Conservation (phyloP, 1,140 invertebrate species). For the Drosophila melanica region DNA sequence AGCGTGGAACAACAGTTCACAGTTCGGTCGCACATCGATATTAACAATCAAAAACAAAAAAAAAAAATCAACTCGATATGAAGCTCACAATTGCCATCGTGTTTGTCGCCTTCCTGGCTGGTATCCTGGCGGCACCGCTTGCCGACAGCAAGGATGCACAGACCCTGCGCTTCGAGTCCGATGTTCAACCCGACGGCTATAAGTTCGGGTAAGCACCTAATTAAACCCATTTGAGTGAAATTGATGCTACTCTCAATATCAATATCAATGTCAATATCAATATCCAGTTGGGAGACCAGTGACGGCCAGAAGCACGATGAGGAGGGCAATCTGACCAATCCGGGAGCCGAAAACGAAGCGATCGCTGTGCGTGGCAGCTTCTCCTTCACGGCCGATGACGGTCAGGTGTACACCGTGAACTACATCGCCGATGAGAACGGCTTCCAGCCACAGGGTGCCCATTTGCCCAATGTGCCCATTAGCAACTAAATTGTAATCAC, state of each 20-base stretch:
- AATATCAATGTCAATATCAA: not conserved
- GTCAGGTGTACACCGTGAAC: slow-evolving; percentile 87
- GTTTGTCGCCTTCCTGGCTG: slow-evolving; percentile 67
- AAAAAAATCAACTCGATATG: slow-evolving; percentile 54
- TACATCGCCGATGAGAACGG: slow-evolving; percentile 92
- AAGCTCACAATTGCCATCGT: slow-evolving; percentile 67
- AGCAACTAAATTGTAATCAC: slow-evolving; percentile 46
- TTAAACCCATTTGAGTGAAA: too few relatives aligned
- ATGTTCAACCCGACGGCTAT: slow-evolving; percentile 85
- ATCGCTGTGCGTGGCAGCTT: slow-evolving; percentile 86
- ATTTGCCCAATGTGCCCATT: slow-evolving; percentile 85
- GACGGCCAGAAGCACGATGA: slow-evolving; percentile 73
- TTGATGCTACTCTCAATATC: too few relatives aligned
- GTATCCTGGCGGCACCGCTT: slow-evolving; percentile 66
- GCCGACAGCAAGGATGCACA: slow-evolving; percentile 61
- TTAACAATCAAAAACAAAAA: slow-evolving; percentile 25
- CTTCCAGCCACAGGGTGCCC: slow-evolving; percentile 89
- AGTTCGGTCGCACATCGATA: slow-evolving; percentile 50
- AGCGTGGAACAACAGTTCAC: slow-evolving; percentile 41
- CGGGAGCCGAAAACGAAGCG: slow-evolving; percentile 74
- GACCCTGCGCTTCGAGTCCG: slow-evolving; percentile 80
- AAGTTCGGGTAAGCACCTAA: slow-evolving; percentile 84
- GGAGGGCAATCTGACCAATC: slow-evolving; percentile 66
- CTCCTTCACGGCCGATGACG: slow-evolving; percentile 87
- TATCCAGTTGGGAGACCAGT: slow-evolving; percentile 70